Percentiles rank a stretch among this genome's conserved stretches.
Evolutionary conservation across 2,797 vertebrate species (phyloP).

Genomic region (Hoplostethus mediterraneus): DNA sequence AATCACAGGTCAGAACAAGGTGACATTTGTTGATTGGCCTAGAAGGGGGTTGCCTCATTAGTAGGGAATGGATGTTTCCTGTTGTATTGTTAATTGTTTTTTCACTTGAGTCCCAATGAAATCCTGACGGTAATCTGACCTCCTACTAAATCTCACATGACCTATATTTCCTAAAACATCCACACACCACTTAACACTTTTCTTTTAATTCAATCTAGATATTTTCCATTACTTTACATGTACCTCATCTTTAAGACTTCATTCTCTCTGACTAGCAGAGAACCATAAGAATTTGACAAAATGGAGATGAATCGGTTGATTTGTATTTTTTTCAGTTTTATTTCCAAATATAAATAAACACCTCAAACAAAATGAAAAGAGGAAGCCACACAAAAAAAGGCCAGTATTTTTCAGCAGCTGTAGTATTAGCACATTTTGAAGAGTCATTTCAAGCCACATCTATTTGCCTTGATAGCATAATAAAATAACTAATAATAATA

Average conservation of each 20-base stretch:
- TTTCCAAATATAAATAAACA: conserved; percentile 81
- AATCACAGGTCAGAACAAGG: too few relatives aligned
- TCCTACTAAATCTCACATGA: too few relatives aligned
- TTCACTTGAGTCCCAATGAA: too few relatives aligned
- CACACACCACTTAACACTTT: too few relatives aligned
- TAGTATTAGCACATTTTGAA: conserved; percentile 46
- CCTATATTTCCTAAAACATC: too few relatives aligned
- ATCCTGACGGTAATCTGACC: too few relatives aligned
- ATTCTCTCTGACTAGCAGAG: neutral
- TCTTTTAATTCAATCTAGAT: too few relatives aligned
- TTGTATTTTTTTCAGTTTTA: conserved; percentile 65
- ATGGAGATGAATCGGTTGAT: neutral
- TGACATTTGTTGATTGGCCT: too few relatives aligned
- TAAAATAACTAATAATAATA: conserved; percentile 42
- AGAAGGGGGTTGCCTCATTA: too few relatives aligned
- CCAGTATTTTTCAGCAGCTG: conserved; percentile 25
- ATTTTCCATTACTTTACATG: neutral
- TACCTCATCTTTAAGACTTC: neutral
- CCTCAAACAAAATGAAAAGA: conserved; percentile 72
- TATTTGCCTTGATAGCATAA: conserved; percentile 38
- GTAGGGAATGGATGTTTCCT: too few relatives aligned
- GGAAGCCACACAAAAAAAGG: conserved; percentile 51
- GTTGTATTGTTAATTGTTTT: too few relatives aligned
- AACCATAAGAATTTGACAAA: neutral
- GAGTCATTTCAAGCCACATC: conserved; percentile 39